phyloP scores from a whole-genome alignment of 2,113 vertebrate species.

The Lota lota region DNA sequence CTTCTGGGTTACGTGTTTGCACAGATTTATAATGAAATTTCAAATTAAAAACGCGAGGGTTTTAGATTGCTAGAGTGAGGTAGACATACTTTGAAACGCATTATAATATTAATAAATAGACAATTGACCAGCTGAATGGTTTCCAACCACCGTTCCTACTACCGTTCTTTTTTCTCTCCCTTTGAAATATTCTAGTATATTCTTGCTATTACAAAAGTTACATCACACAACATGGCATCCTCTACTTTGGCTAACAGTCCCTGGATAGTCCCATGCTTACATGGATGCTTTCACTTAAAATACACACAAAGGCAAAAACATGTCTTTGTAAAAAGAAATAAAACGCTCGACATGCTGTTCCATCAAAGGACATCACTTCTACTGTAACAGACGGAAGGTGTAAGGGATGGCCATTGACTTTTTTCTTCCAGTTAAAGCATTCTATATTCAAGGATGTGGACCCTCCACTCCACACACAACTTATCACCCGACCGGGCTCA shows the following conservation, averaged over 20 bases:
- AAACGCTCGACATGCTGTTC: conserved; percentile 49
- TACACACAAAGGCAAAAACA: conserved; percentile 62
- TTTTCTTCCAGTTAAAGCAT: conserved; percentile 67
- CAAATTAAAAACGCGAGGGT: conserved; percentile 41
- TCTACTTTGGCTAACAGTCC: conserved; percentile 76
- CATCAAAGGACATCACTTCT: conserved; percentile 55
- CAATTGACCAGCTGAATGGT: conserved; percentile 66
- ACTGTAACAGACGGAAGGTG: conserved; percentile 56
- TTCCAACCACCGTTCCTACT: conserved; percentile 62
- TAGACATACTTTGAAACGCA: conserved; percentile 73
- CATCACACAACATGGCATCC: conserved; percentile 67
- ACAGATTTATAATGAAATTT: conserved; percentile 51
- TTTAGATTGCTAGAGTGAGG: conserved; percentile 71
- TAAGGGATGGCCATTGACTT: conserved; percentile 39
- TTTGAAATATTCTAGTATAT: conserved; percentile 68
- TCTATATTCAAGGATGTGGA: conserved; percentile 62
- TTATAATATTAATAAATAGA: conserved; percentile 72
- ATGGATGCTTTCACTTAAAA: conserved; percentile 69
- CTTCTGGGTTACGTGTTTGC: conserved; percentile 46
- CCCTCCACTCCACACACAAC: conserved; percentile 49
- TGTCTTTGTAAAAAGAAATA: conserved; percentile 24
- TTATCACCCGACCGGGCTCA: conserved; percentile 21
- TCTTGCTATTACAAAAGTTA: conserved; percentile 69
- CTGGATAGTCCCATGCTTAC: conserved; percentile 65
- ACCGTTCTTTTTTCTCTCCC: conserved; percentile 51